A percentile compares a stretch with the other conserved stretches of the same genome.
phyloP scores from a whole-genome alignment of 1,140 invertebrate species.

The Drosophila sucinea region DNA sequence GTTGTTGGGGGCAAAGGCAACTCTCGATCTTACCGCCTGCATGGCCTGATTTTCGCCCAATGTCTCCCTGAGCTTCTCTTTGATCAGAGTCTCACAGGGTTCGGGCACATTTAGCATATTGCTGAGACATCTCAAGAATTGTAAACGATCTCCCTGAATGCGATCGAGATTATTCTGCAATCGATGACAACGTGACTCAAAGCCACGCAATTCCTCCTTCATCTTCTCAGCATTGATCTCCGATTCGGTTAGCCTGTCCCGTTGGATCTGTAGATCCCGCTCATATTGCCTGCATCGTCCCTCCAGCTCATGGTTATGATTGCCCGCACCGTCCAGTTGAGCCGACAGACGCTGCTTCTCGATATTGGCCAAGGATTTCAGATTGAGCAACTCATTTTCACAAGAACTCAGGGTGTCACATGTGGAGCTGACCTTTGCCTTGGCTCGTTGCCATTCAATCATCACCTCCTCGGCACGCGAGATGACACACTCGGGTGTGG shows the following conservation, averaged over 20 bases:
- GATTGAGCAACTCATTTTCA: slow-evolving; percentile 75
- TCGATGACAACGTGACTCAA: slow-evolving; percentile 81
- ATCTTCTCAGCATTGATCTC: slow-evolving; percentile 80
- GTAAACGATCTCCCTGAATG: slow-evolving; percentile 73
- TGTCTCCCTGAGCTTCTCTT: slow-evolving; percentile 90
- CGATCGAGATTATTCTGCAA: slow-evolving; percentile 78
- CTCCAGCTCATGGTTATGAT: slow-evolving; percentile 80
- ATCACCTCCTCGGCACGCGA: slow-evolving; percentile 89
- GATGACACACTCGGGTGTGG: slow-evolving; percentile 87
- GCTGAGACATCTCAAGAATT: slow-evolving; percentile 70
- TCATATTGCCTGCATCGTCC: slow-evolving; percentile 75
- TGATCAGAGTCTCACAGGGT: slow-evolving; percentile 89
- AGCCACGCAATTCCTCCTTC: slow-evolving; percentile 80
- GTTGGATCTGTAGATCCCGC: slow-evolving; percentile 73
- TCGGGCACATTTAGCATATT: slow-evolving; percentile 84
- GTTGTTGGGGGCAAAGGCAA: neutral
- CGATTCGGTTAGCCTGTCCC: slow-evolving; percentile 77
- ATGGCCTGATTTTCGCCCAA: slow-evolving; percentile 90
- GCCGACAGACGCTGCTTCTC: slow-evolving; percentile 77
- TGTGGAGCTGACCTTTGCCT: slow-evolving; percentile 83
- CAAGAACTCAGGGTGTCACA: slow-evolving; percentile 78
- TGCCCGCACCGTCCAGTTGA: slow-evolving; percentile 70
- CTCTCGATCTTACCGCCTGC: slow-evolving; percentile 85
- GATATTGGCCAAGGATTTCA: slow-evolving; percentile 72
- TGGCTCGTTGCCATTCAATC: slow-evolving; percentile 86